Base-by-base conservation (phyloP, 2,113 vertebrate species). In the Cryptotis parvus region DNA sequence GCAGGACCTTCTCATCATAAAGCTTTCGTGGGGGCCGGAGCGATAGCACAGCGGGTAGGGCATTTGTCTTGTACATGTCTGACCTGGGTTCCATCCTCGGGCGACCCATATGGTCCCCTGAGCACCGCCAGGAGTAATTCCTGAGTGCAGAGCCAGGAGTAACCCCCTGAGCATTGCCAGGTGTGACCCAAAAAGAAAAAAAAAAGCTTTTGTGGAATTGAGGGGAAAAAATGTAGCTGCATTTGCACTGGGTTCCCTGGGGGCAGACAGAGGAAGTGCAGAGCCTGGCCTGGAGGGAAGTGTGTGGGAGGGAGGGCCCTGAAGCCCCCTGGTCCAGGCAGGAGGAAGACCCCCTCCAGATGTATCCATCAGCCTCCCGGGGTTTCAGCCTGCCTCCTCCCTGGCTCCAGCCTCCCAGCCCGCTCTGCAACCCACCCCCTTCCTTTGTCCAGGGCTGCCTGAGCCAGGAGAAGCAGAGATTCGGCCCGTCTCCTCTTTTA, bases 311-410 rank as follows among this genome's bases (percentile, higher is more conserved):
- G 76, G 69, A 49, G 45, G 66, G 76, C 35, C 33, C 1, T 18
- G 18, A 35, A 70, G 5, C 2, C 61, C 61, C 61, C 58, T 61
- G 3, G 18, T 5, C 58, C 58, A 72, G 76, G 66, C 58, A 29
- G 52, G 41, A 43, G 55, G 33, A n/a, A 68, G 29, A 83, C 29
- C 43, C 55, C 55, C 22, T 33, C 73, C 83, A 93, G 83, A 78
- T 68, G 70, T 33, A 72, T 15, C 2, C 3, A n/a, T 27, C 58
- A 65, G 16, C 31, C 75, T 55, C 75, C 4, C 8, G n/a, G 66
- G 35, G n/a, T 68, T 76, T 87, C 90, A 61, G 33, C 69, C 76
- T 61, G 37, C 33, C 29, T 89, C 35, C n/a, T n/a, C n/a, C n/a
- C 63, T 7, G 43, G 16, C 39, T n/a, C 92, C 52, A 79, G 55